Percentiles rank a stretch among this genome's conserved stretches.
Conservation (phyloP, 1,140 invertebrate genomes). For the Piezodorus guildinii region DNA sequence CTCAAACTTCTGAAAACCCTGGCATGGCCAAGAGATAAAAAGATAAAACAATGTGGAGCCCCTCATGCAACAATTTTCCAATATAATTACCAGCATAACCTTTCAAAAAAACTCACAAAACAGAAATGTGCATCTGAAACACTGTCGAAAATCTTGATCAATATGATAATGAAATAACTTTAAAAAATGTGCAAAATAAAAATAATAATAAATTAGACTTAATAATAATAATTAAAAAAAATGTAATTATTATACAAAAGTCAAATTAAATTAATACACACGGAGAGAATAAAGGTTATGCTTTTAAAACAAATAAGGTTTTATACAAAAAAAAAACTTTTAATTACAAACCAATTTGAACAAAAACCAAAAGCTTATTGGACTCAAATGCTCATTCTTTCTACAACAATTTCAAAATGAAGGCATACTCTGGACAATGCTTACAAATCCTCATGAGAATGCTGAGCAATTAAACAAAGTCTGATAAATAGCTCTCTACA, state of each 20-base stretch:
- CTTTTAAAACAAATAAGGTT: not conserved
- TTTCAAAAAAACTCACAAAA: not conserved
- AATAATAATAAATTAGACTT: not conserved
- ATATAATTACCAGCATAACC: constrained; percentile 7
- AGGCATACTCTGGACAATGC: not conserved
- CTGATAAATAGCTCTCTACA: not conserved
- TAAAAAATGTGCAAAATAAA: no score
- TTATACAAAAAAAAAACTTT: not conserved
- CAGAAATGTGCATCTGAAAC: no score
- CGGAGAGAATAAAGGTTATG: not conserved
- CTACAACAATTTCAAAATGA: not conserved
- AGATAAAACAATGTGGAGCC: constrained; percentile 14
- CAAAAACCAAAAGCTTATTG: not conserved
- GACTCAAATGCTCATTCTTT: not conserved
- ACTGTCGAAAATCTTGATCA: no score
- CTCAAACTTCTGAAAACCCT: constrained; percentile 13
- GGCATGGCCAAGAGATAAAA: constrained; percentile 24
- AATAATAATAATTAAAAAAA: not conserved
- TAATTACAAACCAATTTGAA: not conserved
- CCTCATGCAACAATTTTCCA: constrained; percentile 21
- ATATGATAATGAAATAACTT: no score
- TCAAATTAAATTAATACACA: not conserved
- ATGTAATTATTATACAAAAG: not conserved
- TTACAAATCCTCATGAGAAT: not conserved
- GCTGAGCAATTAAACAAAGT: constrained; percentile 1